A percentile compares a stretch with the other conserved stretches of the same genome.
Evolutionary conservation across 2,113 vertebrate species (phyloP).

Genomic region (Edolisoma coerulescens): DNA sequence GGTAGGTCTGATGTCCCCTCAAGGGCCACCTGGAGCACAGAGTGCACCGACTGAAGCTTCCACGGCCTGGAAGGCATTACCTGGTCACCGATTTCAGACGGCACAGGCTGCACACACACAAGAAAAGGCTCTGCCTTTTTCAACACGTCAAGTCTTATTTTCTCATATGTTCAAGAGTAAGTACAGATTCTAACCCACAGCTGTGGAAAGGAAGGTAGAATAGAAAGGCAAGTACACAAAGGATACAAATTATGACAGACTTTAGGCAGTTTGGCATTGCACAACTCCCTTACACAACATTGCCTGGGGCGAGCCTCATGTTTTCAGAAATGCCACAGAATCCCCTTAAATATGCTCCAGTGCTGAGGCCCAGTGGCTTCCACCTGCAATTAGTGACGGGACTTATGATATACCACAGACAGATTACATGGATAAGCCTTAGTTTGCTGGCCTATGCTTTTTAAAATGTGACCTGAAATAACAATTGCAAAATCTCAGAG

Average conservation of each 20-base stretch:
- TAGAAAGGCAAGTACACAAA: background rate
- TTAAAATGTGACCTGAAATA: background rate
- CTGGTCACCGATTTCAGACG: background rate
- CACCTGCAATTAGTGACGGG: background rate
- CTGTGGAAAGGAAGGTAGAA: background rate
- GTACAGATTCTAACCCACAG: background rate
- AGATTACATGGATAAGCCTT: background rate
- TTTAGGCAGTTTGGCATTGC: background rate
- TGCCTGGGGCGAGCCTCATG: background rate
- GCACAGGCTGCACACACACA: background rate
- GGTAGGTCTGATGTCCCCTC: background rate
- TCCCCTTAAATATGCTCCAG: background rate
- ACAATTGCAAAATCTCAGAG: background rate
- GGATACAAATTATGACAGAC: background rate
- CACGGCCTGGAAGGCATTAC: background rate
- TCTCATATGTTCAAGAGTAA: background rate
- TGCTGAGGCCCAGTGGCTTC: background rate
- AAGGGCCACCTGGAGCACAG: background rate
- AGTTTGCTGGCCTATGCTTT: background rate
- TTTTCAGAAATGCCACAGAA: constrained; percentile 21
- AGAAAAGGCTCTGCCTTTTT: background rate
- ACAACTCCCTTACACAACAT: constrained; percentile 17
- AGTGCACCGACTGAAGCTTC: background rate
- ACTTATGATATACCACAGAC: background rate
- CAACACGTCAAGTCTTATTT: background rate